Evolutionary conservation across 1,140 invertebrate species (phyloP).

Genomic region (Bombyx mandarina): DNA sequence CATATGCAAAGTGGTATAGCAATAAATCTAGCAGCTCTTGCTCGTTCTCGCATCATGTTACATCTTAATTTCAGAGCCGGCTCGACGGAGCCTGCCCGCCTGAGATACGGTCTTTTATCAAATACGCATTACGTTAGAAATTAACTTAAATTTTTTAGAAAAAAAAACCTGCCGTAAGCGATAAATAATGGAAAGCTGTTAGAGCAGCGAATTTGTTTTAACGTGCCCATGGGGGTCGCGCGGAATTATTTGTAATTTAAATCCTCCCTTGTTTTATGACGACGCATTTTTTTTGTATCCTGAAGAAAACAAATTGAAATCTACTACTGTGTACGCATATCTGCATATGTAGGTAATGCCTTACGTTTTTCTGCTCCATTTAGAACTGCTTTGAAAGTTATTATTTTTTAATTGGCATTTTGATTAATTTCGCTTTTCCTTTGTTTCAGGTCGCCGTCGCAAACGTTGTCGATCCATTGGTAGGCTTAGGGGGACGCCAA

Average conservation of each 20-base stretch:
- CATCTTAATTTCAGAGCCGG: conserved; percentile 72
- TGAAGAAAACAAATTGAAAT: conserved; percentile 14
- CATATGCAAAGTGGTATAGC: conserved; percentile 73
- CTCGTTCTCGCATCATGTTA: conserved; percentile 74
- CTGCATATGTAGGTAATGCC: not conserved
- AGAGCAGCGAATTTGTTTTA: conserved; percentile 48
- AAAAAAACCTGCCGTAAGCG: conserved; percentile 40
- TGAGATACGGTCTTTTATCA: conserved; percentile 68
- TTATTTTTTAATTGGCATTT: conserved; percentile 61
- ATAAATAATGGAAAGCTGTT: conserved; percentile 55
- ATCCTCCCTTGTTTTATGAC: conserved; percentile 38
- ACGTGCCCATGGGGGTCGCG: conserved; percentile 46
- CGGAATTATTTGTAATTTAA: conserved; percentile 50
- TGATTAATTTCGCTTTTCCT: conserved; percentile 72
- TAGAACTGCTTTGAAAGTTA: conserved; percentile 17
- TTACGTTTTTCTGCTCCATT: not conserved
- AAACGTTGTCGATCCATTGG: conserved; percentile 42
- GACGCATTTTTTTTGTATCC: conserved; percentile 22
- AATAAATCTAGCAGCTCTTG: conserved; percentile 72
- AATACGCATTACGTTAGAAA: conserved; percentile 65
- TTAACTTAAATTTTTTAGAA: conserved; percentile 48
- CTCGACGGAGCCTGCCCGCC: conserved; percentile 58
- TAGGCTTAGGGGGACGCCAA: conserved; percentile 34
- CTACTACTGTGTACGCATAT: not conserved
- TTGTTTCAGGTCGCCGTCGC: conserved; percentile 71